Conservation (phyloP, 92 coral and sea anemone species). For the Epizoanthus rinbou region DNA sequence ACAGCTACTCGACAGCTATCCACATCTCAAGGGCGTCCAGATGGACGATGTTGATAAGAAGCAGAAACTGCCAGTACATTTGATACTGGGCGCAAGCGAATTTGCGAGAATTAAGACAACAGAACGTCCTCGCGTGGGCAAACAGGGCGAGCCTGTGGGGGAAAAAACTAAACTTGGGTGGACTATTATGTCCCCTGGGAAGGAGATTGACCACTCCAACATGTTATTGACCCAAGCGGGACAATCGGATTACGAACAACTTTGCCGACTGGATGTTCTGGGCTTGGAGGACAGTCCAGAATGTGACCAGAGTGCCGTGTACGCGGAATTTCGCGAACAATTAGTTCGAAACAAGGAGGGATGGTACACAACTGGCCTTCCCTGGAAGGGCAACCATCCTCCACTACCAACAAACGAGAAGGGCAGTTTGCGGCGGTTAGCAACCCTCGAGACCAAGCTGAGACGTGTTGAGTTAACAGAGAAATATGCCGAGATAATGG, state of each 20-base stretch:
- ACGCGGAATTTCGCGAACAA: slow-evolving; percentile 26
- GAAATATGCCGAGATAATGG: slow-evolving; percentile 24
- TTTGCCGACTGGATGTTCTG: slow-evolving; percentile 18
- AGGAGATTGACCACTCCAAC: slow-evolving; percentile 2
- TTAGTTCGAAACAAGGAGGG: slow-evolving; percentile 2
- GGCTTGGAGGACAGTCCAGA: slow-evolving; percentile 11
- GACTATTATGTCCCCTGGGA: slow-evolving; percentile 24
- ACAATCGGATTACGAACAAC: slow-evolving; percentile 8
- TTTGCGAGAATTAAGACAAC: slow-evolving; percentile 44
- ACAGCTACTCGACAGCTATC: slow-evolving; percentile 1
- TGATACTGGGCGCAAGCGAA: slow-evolving; percentile 36
- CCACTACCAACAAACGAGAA: slow-evolving; percentile 19
- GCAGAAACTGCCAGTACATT: slow-evolving; percentile 32
- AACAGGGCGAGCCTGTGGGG: slow-evolving; percentile 45
- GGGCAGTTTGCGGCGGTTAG: background rate
- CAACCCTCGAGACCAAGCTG: background rate
- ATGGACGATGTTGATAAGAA: slow-evolving; percentile 34
- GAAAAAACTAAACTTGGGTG: slow-evolving; percentile 31
- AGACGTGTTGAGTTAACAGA: background rate
- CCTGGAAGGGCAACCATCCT: slow-evolving; percentile 30
- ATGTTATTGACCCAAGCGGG: slow-evolving; percentile 30
- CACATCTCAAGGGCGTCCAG: slow-evolving; percentile 37
- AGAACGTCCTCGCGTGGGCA: slow-evolving; percentile 26
- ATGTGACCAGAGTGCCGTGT: slow-evolving; percentile 3
- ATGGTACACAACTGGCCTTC: slow-evolving; percentile 15